Conservation (phyloP, 2,888 invertebrate genomes). For the Hoplodrina blanda region DNA sequence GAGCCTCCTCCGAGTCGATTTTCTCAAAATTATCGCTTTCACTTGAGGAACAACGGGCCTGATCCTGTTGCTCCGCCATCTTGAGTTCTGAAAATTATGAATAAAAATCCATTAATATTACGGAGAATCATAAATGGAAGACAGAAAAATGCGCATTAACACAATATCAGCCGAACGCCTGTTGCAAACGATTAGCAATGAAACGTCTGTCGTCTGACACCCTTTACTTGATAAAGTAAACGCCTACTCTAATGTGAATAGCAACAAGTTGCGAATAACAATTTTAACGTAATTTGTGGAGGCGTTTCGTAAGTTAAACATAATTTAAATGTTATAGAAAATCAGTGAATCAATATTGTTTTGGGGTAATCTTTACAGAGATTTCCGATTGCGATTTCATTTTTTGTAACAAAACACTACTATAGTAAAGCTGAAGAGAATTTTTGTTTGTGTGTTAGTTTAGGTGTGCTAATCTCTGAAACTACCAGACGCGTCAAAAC, state of each 20-base stretch:
- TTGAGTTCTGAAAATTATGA: constrained; percentile 67
- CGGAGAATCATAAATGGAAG: neutral
- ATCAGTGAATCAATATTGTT: no score
- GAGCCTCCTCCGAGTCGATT: constrained; percentile 83
- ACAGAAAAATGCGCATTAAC: no score
- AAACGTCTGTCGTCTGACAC: neutral
- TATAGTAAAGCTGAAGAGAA: no score
- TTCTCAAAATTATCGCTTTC: constrained; percentile 88
- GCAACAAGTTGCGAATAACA: constrained; percentile 11
- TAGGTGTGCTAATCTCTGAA: no score
- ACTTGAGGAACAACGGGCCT: constrained; percentile 83
- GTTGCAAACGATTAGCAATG: neutral
- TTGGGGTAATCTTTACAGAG: no score
- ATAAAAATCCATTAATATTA: neutral
- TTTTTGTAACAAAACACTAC: no score
- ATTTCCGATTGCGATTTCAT: neutral
- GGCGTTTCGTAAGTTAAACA: neutral
- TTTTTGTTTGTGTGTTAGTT: no score
- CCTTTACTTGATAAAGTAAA: neutral
- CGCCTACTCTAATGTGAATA: constrained; percentile 18
- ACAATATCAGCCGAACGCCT: neutral
- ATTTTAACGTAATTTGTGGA: neutral
- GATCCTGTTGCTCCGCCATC: constrained; percentile 79
- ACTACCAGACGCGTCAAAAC: no score
- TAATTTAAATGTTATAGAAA: no score